Percentiles rank a stretch among this genome's conserved stretches.
phyloP scores from a whole-genome alignment of 2,888 invertebrate species.

The Tupiocoris notatus region DNA sequence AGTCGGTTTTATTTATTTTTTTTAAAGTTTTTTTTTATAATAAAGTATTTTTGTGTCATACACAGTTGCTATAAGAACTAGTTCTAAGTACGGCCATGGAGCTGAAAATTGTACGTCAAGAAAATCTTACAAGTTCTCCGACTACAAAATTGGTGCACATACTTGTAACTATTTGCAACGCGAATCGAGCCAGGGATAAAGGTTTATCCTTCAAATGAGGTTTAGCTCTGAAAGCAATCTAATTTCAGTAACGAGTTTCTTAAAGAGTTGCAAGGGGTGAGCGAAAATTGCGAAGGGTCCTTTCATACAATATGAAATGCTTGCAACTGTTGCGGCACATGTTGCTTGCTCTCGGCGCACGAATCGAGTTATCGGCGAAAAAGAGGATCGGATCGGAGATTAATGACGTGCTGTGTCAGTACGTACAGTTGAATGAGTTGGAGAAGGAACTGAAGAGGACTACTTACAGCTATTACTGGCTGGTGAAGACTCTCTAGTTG shows the following conservation, averaged over 20 bases:
- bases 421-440: too few species aligned
- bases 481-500: not conserved
- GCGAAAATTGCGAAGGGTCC: not conserved
- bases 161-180: too few species aligned
- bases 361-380: slow-evolving; percentile 31
- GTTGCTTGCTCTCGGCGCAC: slow-evolving; percentile 14
- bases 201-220: not conserved
- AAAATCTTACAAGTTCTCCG: too few species aligned
- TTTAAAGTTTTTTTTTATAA: too few species aligned
- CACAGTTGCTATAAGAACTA: too few species aligned
- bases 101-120: too few species aligned
- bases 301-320: not conserved
- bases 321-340: slow-evolving; percentile 38
- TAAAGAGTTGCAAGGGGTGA: not conserved
- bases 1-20: too few species aligned
- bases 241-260: slow-evolving; percentile 13
- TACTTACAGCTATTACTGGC: not conserved
- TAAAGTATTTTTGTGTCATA: too few species aligned
- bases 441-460: not conserved
- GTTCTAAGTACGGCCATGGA: too few species aligned
- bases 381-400: slow-evolving; percentile 33
- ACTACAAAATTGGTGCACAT: too few species aligned
- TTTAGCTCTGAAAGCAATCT: slow-evolving; percentile 16
- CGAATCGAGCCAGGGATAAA: too few species aligned
- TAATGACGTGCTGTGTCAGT: slow-evolving; percentile 34